Evolutionary conservation across 2,888 invertebrate species (phyloP).

Genomic region (Andricus quercusramuli): DNA sequence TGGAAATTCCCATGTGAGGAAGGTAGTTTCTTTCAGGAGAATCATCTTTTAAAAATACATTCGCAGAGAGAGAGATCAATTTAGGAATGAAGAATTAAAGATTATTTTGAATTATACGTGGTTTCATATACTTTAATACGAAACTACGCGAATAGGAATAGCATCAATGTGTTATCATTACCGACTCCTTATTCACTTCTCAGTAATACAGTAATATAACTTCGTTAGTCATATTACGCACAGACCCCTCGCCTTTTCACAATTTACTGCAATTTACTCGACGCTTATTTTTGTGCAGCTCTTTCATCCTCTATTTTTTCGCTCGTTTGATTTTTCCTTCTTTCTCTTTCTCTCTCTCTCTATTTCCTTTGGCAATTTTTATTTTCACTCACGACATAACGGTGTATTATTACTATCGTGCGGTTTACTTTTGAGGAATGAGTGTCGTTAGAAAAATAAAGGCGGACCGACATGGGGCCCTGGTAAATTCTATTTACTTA

Average conservation of each 20-base stretch:
- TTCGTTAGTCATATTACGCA: neutral
- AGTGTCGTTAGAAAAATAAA: conserved; percentile 47
- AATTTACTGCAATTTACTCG: conserved; percentile 28
- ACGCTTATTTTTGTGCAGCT: conserved; percentile 27
- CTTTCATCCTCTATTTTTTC: conserved; percentile 23
- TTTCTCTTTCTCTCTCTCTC: no score
- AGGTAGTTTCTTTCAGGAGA: neutral
- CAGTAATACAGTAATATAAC: neutral
- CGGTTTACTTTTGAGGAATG: conserved; percentile 37
- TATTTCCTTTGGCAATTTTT: conserved; percentile 35
- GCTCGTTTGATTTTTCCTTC: conserved; percentile 26
- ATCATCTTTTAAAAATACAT: neutral
- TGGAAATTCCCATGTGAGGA: neutral
- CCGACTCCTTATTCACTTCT: neutral
- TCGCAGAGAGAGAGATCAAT: no score
- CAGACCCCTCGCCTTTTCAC: conserved; percentile 7
- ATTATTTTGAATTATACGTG: no score
- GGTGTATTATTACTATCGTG: conserved; percentile 37
- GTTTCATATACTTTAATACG: neutral
- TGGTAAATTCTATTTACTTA: conserved; percentile 57
- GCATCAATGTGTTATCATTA: neutral
- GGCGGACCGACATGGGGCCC: conserved; percentile 50
- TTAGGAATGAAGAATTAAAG: no score
- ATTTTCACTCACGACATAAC: conserved; percentile 10
- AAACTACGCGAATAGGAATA: neutral